These are phyloP conservation scores for Clamator glandarius DNA, from an alignment of 2,797 vertebrate genomes.

Conservation along the genomic window DNA sequence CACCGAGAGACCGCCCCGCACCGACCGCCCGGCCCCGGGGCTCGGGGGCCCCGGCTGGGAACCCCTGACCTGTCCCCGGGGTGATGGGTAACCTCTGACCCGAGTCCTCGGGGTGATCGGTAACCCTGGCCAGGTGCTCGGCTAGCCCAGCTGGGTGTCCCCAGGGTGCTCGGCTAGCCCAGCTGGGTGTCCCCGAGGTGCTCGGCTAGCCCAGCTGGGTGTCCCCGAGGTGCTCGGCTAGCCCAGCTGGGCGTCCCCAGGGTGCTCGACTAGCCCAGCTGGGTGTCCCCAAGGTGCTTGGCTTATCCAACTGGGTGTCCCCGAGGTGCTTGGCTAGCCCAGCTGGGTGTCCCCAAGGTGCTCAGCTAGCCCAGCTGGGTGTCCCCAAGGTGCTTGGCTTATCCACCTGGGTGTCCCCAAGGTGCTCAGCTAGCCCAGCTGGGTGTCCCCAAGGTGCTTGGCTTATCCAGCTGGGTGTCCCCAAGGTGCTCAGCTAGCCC, in stretches of 20 bases:
- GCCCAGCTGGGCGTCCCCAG: neutral
- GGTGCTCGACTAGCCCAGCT: too few relatives aligned
- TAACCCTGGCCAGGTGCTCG: too few relatives aligned
- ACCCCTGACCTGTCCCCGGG: too few relatives aligned
- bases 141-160: neutral
- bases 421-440: neutral
- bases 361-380: neutral
- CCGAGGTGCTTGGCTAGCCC: neutral
- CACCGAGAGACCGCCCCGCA: too few relatives aligned
- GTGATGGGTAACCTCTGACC: too few relatives aligned
- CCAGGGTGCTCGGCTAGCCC: fast-evolving
- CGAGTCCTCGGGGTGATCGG: neutral
- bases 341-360: neutral
- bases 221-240: neutral
- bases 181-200: neutral
- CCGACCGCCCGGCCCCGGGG: too few relatives aligned
- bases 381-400: neutral
- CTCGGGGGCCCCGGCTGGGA: too few relatives aligned
- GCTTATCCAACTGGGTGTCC: neutral
- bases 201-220: fast-evolving
- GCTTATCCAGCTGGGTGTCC: neutral
- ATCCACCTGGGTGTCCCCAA: neutral
- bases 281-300: neutral
- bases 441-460: neutral
- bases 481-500: neutral